These are phyloP conservation scores for Sinopyrophorus schimmeli DNA, from an alignment of 2,888 invertebrate genomes.

Conservation along the genomic window DNA sequence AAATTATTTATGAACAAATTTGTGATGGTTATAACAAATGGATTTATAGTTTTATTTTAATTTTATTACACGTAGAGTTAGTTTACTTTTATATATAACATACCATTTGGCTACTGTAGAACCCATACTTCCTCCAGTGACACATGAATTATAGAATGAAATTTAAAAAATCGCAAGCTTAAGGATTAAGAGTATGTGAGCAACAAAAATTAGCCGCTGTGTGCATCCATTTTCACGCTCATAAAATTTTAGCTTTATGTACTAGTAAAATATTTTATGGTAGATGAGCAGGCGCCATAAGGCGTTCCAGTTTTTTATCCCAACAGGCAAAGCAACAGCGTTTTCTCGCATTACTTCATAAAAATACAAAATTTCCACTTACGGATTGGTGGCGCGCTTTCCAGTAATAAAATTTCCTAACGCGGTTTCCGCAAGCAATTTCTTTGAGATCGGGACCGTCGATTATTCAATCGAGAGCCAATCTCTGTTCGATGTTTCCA, in stretches of 20 bases:
- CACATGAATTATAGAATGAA: too few relatives aligned
- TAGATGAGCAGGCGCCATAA: conserved; percentile 20
- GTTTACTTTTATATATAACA: too few relatives aligned
- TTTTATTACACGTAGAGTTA: too few relatives aligned
- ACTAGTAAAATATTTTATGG: conserved; percentile 24
- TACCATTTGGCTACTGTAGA: too few relatives aligned
- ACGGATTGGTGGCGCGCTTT: conserved; percentile 9
- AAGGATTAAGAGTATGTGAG: conserved; percentile 13
- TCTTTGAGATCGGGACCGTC: conserved; percentile 16
- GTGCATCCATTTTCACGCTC: conserved; percentile 21
- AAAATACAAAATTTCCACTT: conserved; percentile 10
- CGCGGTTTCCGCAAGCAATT: conserved; percentile 21
- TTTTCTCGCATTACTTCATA: background rate
- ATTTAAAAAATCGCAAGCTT: too few relatives aligned
- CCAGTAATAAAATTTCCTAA: conserved; percentile 20
- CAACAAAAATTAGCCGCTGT: conserved; percentile 20
- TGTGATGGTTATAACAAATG: too few relatives aligned
- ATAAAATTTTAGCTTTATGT: conserved; percentile 20
- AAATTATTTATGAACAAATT: too few relatives aligned
- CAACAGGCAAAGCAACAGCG: background rate
- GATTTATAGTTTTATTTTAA: too few relatives aligned
- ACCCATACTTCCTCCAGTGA: too few relatives aligned
- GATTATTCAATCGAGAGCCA: conserved; percentile 25
- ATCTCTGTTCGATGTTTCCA: conserved; percentile 21
- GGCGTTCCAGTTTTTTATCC: conserved; percentile 4